Evolutionary conservation across 2,113 vertebrate species (phyloP).

Genomic region (Oncorhynchus kisutch): DNA sequence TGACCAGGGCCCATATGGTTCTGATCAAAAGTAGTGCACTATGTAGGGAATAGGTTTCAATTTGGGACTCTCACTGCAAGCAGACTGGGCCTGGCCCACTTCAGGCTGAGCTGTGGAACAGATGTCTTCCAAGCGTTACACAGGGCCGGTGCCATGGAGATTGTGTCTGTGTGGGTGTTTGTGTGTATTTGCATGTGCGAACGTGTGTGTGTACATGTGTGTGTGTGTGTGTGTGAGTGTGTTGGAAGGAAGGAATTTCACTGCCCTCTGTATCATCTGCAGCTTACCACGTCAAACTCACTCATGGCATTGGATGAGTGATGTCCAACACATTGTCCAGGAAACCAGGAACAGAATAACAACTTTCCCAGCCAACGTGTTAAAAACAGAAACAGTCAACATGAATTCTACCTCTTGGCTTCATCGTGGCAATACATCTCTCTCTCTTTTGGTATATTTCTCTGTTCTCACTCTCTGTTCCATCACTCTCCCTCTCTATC

Average conservation of each 20-base stretch:
- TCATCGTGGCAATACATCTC: not conserved
- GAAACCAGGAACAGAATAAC: constrained; percentile 3
- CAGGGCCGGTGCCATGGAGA: not conserved
- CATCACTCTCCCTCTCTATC: not conserved
- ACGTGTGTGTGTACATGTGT: not conserved
- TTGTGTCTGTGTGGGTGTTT: not conserved
- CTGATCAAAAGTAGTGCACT: no score
- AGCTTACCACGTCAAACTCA: not conserved
- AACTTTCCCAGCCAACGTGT: not conserved
- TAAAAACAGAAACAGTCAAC: not conserved
- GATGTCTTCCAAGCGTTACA: constrained; percentile 1
- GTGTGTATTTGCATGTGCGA: not conserved
- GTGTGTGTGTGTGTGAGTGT: not conserved
- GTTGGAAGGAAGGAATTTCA: not conserved
- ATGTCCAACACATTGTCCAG: not conserved
- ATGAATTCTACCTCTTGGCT: not conserved
- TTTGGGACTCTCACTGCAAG: not conserved
- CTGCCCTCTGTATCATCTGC: not conserved
- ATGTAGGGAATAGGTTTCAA: no score
- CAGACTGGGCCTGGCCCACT: not conserved
- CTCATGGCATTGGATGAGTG: not conserved
- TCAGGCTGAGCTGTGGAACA: constrained; percentile 4
- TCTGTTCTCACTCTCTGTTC: not conserved
- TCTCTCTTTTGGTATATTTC: not conserved
- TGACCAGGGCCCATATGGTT: no score